phyloP scores from a whole-genome alignment of 2,888 invertebrate genomes.

The Limnephilus rhombicus region DNA sequence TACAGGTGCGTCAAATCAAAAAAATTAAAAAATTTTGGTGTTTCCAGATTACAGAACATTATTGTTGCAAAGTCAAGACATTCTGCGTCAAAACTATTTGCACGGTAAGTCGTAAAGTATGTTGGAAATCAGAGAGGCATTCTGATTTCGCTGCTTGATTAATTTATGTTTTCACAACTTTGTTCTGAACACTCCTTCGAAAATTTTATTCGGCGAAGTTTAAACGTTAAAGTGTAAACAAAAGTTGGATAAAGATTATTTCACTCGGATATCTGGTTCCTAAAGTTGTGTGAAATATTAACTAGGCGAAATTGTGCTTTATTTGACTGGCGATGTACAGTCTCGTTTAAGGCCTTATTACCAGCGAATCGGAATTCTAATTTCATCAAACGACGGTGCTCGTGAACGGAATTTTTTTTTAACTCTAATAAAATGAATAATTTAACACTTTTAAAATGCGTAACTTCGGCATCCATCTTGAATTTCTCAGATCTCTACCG shows the following conservation, averaged over 20 bases:
- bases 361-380: too few species aligned
- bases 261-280: background rate
- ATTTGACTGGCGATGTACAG: background rate
- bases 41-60: background rate
- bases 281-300: background rate
- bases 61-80: slow-evolving; percentile 7
- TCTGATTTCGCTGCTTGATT: slow-evolving; percentile 40
- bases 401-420: too few species aligned
- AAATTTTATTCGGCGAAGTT: slow-evolving; percentile 41
- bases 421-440: too few species aligned
- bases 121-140: slow-evolving; percentile 33
- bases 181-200: slow-evolving; percentile 27
- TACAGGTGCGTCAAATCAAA: too few species aligned
- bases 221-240: slow-evolving; percentile 41
- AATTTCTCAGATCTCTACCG: too few species aligned
- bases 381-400: too few species aligned
- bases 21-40: background rate
- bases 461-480: too few species aligned
- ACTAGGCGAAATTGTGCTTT: background rate
- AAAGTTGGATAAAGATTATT: slow-evolving; percentile 19
- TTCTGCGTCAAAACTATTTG: slow-evolving; percentile 33
- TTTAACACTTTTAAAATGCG: too few species aligned
- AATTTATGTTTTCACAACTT: slow-evolving; percentile 42
- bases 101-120: background rate
- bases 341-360: background rate